Evolutionary conservation across 2,888 invertebrate genomes (phyloP).

Genomic region (Carcina quercana): DNA sequence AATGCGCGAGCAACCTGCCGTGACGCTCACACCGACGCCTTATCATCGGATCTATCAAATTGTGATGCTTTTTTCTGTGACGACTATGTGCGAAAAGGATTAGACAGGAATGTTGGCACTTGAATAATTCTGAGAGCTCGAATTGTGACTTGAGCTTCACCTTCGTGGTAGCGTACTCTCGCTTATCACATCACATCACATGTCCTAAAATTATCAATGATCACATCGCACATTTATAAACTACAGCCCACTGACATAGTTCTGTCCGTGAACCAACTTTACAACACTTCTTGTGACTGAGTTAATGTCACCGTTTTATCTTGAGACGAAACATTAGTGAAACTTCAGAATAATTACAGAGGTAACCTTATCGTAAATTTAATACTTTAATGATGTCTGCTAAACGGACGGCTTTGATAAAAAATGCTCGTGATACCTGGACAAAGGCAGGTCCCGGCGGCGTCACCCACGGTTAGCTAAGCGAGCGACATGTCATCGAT

Average conservation of each 20-base stretch:
- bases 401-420: slow-evolving; percentile 48
- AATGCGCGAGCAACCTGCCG: slow-evolving; percentile 35
- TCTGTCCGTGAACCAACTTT: no score
- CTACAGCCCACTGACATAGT: no score
- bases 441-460: slow-evolving; percentile 38
- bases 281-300: no score
- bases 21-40: slow-evolving; percentile 30
- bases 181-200: no score
- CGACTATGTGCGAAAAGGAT: slow-evolving; percentile 37
- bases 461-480: slow-evolving; percentile 51
- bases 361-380: slow-evolving; percentile 58
- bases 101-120: slow-evolving; percentile 25
- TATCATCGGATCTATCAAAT: slow-evolving; percentile 45
- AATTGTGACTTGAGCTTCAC: no score
- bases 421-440: slow-evolving; percentile 44
- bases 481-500: slow-evolving; percentile 59
- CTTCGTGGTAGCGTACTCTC: not conserved
- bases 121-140: slow-evolving; percentile 24
- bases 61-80: slow-evolving; percentile 40
- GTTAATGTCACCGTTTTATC: slow-evolving; percentile 6
- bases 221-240: no score
- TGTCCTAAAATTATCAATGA: no score
- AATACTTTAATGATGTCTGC: slow-evolving; percentile 65
- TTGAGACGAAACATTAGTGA: slow-evolving; percentile 20
- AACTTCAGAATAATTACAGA: slow-evolving; percentile 27